phyloP scores from a whole-genome alignment of 2,113 vertebrate genomes.

The Todiramphus chloris region DNA sequence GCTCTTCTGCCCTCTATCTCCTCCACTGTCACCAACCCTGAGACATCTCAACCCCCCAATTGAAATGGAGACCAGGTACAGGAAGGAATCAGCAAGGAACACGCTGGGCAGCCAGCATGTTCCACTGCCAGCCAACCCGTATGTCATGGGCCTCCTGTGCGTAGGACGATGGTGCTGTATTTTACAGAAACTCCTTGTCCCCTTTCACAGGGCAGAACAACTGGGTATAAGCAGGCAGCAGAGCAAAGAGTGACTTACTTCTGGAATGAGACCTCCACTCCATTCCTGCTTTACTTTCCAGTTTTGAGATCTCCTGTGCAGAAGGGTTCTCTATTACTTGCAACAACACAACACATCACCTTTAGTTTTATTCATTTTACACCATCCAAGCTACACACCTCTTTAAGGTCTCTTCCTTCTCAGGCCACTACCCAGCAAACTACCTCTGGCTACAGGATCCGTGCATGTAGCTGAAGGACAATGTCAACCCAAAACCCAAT shows the following conservation, averaged over 20 bases:
- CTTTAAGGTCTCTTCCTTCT: neutral
- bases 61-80: neutral
- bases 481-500: neutral
- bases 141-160: neutral
- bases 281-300: neutral
- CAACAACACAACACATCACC: neutral
- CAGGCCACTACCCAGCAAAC: neutral
- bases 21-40: neutral
- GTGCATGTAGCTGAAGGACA: neutral
- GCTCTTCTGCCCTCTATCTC: neutral
- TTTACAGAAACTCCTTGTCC: neutral
- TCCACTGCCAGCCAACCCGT: neutral
- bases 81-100: neutral
- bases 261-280: neutral
- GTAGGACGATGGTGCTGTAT: neutral
- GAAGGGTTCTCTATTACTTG: neutral
- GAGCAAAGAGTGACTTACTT: neutral
- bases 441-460: neutral
- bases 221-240: neutral
- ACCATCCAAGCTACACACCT: neutral
- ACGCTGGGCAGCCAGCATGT: accelerated
- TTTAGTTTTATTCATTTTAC: neutral
- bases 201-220: neutral
- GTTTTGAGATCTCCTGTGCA: neutral
- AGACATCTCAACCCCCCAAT: neutral